Evolutionary conservation across 2,888 invertebrate genomes (phyloP).

Genomic region (Cantharis rufa): DNA sequence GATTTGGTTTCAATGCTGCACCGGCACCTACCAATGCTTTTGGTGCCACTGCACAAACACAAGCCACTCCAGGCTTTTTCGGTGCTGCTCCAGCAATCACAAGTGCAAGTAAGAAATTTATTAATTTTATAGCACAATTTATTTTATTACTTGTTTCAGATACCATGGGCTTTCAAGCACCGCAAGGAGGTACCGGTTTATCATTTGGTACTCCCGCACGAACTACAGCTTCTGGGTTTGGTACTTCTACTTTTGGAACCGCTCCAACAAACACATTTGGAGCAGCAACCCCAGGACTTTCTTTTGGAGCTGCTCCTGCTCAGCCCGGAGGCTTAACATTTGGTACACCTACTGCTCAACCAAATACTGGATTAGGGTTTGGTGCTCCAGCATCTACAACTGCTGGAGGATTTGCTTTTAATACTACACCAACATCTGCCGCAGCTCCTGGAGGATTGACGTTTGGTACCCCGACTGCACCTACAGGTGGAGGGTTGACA

Average conservation of each 20-base stretch:
- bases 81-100: not conserved
- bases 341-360: conserved; percentile 5
- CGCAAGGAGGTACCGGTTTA: not conserved
- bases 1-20: not conserved
- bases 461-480: conserved; percentile 38
- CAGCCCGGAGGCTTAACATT: not conserved
- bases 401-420: conserved; percentile 14
- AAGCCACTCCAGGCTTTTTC: not conserved
- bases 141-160: not conserved
- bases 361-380: conserved; percentile 41
- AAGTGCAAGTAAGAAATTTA: not conserved
- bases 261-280: not conserved
- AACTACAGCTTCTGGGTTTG: not conserved
- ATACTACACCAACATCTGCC: conserved; percentile 16
- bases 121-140: not conserved
- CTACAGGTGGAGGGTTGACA: conserved; percentile 39
- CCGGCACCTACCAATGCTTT: conserved; percentile 2
- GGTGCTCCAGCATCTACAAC: conserved; percentile 11
- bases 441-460: conserved; percentile 6
- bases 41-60: not conserved
- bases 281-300: not conserved
- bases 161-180: not conserved
- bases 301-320: not conserved
- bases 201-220: not conserved
- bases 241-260: not conserved